phyloP scores from a whole-genome alignment of 2,888 invertebrate species.

The Corbicula japonica region DNA sequence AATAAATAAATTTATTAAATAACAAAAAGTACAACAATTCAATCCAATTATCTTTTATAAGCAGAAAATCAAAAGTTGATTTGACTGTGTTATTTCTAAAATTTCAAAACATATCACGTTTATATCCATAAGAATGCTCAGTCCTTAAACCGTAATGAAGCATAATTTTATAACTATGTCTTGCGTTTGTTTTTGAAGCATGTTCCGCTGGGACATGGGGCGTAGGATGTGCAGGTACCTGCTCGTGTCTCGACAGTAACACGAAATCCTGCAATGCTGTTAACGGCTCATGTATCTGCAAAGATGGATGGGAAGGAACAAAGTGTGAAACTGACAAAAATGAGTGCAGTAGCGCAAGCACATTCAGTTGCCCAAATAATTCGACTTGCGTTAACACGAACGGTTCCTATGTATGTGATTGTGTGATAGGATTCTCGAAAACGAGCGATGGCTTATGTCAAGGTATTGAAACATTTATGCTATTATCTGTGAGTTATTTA shows the following conservation, averaged over 20 bases:
- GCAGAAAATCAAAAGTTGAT: no score
- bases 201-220: constrained; percentile 5
- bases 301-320: constrained; percentile 2
- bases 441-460: constrained; percentile 10
- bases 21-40: no score
- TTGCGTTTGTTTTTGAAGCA: no score
- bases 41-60: no score
- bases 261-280: constrained; percentile 8
- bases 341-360: constrained; percentile 17
- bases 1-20: no score
- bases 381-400: constrained; percentile 25
- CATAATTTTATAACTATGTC: no score
- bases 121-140: no score
- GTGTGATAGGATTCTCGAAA: constrained; percentile 28
- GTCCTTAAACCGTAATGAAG: no score
- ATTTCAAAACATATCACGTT: no score
- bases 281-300: constrained; percentile 21
- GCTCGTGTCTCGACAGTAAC: constrained; percentile 1
- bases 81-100: no score
- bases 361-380: constrained; percentile 28
- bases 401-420: constrained; percentile 44
- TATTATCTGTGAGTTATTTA: no score
- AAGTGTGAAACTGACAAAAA: constrained; percentile 17
- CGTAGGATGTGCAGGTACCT: not conserved
- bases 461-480: not conserved